These are phyloP conservation scores for Malurus splendens DNA, from an alignment of 2,797 vertebrate species.

Conservation along the genomic window DNA sequence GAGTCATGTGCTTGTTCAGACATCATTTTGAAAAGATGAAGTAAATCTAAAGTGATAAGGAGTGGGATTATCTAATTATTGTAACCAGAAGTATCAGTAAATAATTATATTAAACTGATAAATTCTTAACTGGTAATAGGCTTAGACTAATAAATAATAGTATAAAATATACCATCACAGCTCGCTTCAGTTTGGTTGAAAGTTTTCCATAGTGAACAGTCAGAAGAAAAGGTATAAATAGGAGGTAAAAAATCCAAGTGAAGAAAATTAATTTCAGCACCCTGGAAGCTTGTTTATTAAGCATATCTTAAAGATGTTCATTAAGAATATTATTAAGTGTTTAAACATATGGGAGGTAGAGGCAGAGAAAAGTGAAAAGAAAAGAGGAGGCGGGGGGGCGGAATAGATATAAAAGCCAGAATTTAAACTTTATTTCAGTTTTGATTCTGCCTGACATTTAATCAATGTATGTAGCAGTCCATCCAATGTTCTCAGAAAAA, in stretches of 20 bases:
- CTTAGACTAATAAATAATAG: not conserved
- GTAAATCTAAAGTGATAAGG: not conserved
- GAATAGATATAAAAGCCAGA: not conserved
- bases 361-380: not conserved
- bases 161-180: not conserved
- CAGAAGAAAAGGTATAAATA: not conserved
- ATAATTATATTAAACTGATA: not conserved
- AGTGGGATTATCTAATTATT: not conserved
- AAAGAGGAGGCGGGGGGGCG: rapidly evolving
- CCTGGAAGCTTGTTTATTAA: not conserved
- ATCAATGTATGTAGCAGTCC: not conserved
- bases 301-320: not conserved
- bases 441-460: not conserved
- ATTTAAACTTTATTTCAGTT: not conserved
- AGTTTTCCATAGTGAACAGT: not conserved
- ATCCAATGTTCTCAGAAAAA: not conserved
- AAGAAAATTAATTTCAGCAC: not conserved
- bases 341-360: not conserved
- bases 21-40: not conserved
- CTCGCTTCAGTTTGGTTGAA: not conserved
- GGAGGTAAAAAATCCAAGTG: not conserved
- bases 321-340: not conserved
- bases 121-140: not conserved
- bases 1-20: not conserved
- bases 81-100: not conserved